phyloP scores from a whole-genome alignment of 2,113 vertebrate species.

The human (Homo sapiens) region GRCh38 chr1:234176001-234176500 shows the following conservation, averaged over 20 bases:
- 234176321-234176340: neutral
- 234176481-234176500: fast-evolving
- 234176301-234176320: neutral
- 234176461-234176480: neutral
- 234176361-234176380: neutral
- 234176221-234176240: neutral
- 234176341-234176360: neutral
- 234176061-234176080: fast-evolving
- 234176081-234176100: neutral
- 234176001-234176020: neutral
- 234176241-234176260: neutral
- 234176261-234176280: neutral
- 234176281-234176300: neutral
- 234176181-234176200: neutral
- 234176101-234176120: neutral
- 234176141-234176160: neutral
- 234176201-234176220: neutral
- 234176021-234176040: neutral
- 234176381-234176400: neutral
- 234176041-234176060: neutral
- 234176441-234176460: neutral
- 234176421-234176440: neutral
- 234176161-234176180: neutral
- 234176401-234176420: neutral
- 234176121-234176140: neutral